Conservation (phyloP, 1,140 invertebrate species). For the Trachymyrmex septentrionalis region DNA sequence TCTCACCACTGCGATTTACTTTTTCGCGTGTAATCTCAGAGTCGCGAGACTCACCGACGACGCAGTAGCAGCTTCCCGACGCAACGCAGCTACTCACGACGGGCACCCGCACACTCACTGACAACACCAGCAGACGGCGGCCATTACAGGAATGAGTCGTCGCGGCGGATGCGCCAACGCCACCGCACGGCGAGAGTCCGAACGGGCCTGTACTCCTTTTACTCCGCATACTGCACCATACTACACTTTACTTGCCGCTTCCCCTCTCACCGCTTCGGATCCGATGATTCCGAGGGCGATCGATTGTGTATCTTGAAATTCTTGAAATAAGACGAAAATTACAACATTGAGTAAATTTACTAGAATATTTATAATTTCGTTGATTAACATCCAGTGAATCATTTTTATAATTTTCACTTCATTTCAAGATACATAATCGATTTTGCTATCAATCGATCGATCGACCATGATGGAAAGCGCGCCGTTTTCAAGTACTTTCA, state of each 20-base stretch:
- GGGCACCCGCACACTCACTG: constrained; percentile 71
- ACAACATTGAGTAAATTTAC: no score
- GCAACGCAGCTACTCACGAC: constrained; percentile 59
- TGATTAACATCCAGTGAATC: no score
- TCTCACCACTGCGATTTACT: constrained; percentile 8
- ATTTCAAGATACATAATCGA: no score
- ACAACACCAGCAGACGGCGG: constrained; percentile 84
- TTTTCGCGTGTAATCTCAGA: neutral
- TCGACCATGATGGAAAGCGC: neutral
- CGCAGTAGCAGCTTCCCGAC: neutral
- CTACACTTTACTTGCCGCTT: neutral
- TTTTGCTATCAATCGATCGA: neutral
- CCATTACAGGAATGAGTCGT: constrained; percentile 83
- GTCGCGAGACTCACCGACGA: neutral
- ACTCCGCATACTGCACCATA: no score
- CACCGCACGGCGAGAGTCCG: constrained; percentile 69
- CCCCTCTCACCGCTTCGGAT: neutral
- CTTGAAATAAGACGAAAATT: no score
- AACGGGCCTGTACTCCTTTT: constrained; percentile 6
- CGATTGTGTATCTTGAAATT: no score
- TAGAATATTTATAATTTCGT: no score
- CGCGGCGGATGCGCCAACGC: constrained; percentile 71
- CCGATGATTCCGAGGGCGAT: no score
- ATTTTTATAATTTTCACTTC: no score
- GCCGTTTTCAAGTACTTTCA: constrained; percentile 18